These are phyloP conservation scores for Eupithecia insigniata DNA, from an alignment of 2,888 invertebrate genomes.

Conservation along the genomic window DNA sequence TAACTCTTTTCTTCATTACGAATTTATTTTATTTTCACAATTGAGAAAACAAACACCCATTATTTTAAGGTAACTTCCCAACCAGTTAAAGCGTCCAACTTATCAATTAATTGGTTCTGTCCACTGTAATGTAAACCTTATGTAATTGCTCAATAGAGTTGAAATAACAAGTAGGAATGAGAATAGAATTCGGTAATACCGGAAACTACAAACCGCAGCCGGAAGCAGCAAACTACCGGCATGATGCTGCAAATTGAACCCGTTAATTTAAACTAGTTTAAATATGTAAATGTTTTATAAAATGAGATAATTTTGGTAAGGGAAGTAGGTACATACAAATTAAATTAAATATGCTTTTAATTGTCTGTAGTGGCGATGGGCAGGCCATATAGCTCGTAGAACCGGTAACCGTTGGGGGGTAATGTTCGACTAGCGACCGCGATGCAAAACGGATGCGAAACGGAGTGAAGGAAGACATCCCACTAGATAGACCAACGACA, in stretches of 20 bases:
- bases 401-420: too few relatives aligned
- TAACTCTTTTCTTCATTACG: neutral
- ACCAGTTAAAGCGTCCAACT: slow-evolving; percentile 5
- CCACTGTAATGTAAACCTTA: slow-evolving; percentile 7
- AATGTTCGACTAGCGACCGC: too few relatives aligned
- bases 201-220: slow-evolving; percentile 44
- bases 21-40: slow-evolving; percentile 3
- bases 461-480: too few relatives aligned
- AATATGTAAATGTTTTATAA: slow-evolving; percentile 12
- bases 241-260: slow-evolving; percentile 29
- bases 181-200: slow-evolving; percentile 48
- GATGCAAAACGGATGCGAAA: too few relatives aligned
- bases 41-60: slow-evolving; percentile 1
- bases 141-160: neutral
- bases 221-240: slow-evolving; percentile 29
- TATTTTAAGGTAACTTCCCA: neutral
- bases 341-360: neutral
- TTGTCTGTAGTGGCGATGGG: too few relatives aligned
- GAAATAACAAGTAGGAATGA: neutral
- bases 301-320: neutral
- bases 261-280: slow-evolving; percentile 24
- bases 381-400: too few relatives aligned
- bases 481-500: too few relatives aligned
- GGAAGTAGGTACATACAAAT: neutral
- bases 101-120: neutral